These are phyloP conservation scores for Notothenia rossii DNA, from an alignment of 2,113 vertebrate species.

Conservation along the genomic window DNA sequence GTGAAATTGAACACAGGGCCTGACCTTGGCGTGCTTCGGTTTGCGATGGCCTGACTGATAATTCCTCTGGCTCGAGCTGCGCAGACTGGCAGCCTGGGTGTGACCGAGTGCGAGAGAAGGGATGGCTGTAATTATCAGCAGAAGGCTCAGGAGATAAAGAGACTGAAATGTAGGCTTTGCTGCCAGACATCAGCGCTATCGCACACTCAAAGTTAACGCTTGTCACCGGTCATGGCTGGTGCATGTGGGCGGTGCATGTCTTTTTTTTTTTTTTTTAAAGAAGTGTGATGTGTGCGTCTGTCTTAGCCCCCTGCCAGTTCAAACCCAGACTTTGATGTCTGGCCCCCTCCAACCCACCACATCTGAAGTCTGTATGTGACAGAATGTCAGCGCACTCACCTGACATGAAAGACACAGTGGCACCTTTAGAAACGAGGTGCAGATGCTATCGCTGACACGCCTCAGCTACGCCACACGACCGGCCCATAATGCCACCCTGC, in stretches of 20 bases:
- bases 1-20: conserved; percentile 78
- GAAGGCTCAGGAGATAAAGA: conserved; percentile 79
- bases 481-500: conserved; percentile 40
- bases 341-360: conserved; percentile 18
- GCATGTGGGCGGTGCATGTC: background rate
- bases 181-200: conserved; percentile 67
- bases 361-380: conserved; percentile 61
- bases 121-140: conserved; percentile 79
- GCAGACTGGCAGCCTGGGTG: conserved; percentile 59
- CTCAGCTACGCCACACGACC: conserved; percentile 46
- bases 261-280: conserved; percentile 6
- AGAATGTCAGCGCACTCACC: conserved; percentile 68
- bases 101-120: conserved; percentile 50
- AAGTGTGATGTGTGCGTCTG: conserved; percentile 3
- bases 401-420: conserved; percentile 70
- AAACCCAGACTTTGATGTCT: conserved; percentile 68
- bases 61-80: conserved; percentile 61
- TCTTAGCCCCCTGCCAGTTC: conserved; percentile 45
- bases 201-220: conserved; percentile 35
- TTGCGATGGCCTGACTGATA: conserved; percentile 73
- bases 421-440: conserved; percentile 64
- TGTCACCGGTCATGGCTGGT: conserved; percentile 18
- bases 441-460: conserved; percentile 68
- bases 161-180: conserved; percentile 55
- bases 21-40: conserved; percentile 76